These are phyloP conservation scores for Mobula birostris DNA, from an alignment of 2,113 vertebrate genomes.

Conservation along the genomic window DNA sequence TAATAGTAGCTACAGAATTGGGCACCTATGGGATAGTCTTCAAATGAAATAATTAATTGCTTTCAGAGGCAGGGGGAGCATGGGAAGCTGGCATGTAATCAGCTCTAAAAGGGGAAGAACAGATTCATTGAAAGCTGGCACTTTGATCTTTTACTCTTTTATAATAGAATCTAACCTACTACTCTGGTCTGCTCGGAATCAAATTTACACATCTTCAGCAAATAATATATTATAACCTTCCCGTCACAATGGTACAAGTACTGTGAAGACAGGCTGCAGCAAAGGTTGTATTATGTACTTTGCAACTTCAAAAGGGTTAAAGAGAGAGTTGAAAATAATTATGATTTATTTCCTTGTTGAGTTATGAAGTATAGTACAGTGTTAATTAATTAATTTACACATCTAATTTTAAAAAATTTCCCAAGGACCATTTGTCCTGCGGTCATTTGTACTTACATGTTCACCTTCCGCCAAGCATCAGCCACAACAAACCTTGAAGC, in stretches of 20 bases:
- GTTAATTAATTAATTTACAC: background rate
- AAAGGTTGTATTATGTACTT: background rate
- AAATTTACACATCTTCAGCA: background rate
- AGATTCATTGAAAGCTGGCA: background rate
- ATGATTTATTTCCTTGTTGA: background rate
- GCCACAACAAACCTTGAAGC: background rate
- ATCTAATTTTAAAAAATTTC: background rate
- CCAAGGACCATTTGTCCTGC: background rate
- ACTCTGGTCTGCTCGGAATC: background rate
- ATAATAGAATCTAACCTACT: background rate
- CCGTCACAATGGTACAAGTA: background rate
- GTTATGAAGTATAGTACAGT: background rate
- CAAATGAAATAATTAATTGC: background rate
- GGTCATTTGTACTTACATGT: background rate
- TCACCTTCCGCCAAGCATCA: background rate
- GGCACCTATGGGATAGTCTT: background rate
- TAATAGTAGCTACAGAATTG: background rate
- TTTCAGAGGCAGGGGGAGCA: background rate
- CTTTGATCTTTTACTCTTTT: background rate
- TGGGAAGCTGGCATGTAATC: background rate
- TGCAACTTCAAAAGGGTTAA: background rate
- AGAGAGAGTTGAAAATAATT: conserved; percentile 14
- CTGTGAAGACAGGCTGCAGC: background rate
- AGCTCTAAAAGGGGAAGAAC: background rate
- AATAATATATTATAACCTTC: background rate